Conservation (phyloP, 2,888 invertebrate genomes). For the Plagodis dolabraria region DNA sequence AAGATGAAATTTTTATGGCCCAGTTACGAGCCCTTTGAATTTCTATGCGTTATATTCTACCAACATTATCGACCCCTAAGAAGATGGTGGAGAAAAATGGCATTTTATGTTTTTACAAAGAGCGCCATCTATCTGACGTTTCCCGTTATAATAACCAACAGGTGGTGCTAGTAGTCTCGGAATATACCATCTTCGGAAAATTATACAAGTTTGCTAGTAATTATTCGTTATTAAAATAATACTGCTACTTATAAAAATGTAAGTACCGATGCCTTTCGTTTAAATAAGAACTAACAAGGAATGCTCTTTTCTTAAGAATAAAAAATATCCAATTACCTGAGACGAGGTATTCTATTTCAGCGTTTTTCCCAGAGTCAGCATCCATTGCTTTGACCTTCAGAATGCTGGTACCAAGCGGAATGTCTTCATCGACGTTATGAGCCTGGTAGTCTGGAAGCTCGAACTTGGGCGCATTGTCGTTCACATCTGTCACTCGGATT, state of each 20-base stretch:
- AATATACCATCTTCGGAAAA: background rate
- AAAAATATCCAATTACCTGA: constrained; percentile 66
- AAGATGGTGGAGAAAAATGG: background rate
- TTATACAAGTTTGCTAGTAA: background rate
- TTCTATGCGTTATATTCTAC: no score
- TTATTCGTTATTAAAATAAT: no score
- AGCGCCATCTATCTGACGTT: constrained; percentile 34
- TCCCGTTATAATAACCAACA: constrained; percentile 14
- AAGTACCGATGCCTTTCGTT: no score
- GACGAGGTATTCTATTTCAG: constrained; percentile 96
- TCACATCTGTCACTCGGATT: constrained; percentile 97
- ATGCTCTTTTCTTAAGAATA: background rate
- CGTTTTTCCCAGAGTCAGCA: constrained; percentile 97
- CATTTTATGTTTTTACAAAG: background rate
- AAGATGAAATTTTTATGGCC: no score
- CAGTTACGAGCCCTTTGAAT: no score
- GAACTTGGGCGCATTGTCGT: constrained; percentile 98
- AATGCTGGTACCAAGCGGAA: constrained; percentile 95
- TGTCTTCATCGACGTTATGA: constrained; percentile 97
- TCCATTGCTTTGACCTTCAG: constrained; percentile 98
- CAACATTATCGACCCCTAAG: no score
- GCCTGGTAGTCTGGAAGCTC: constrained; percentile 98
- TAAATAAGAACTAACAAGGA: background rate
- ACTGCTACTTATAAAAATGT: no score
- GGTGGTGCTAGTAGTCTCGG: constrained; percentile 44